Evolutionary conservation across 2,797 vertebrate genomes (phyloP).

Genomic region (Rhynchotus rufescens): DNA sequence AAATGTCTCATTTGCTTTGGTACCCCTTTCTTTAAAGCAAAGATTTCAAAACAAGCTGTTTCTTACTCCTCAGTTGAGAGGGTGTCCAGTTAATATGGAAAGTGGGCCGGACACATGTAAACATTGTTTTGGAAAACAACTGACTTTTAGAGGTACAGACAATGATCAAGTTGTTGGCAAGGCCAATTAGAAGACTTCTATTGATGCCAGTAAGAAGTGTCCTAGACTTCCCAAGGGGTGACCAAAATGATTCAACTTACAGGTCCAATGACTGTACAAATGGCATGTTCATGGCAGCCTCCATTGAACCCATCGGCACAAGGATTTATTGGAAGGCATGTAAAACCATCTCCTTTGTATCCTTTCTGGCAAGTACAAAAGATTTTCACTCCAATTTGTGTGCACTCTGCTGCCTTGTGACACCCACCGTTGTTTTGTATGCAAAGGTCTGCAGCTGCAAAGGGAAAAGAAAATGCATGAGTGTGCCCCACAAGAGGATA

Average conservation of each 20-base stretch:
- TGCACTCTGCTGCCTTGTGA: constrained; percentile 83
- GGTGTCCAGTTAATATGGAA: background rate
- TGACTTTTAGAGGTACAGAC: background rate
- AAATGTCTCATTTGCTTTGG: background rate
- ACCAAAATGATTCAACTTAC: constrained; percentile 78
- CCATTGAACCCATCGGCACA: constrained; percentile 86
- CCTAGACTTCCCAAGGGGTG: background rate
- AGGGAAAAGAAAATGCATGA: background rate
- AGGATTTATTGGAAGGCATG: constrained; percentile 85
- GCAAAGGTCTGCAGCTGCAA: constrained; percentile 87
- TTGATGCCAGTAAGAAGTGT: background rate
- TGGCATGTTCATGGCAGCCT: constrained; percentile 90
- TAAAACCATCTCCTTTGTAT: constrained; percentile 88
- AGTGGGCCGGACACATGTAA: background rate
- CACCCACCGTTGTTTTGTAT: constrained; percentile 90
- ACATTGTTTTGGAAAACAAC: background rate
- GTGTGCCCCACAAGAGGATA: background rate
- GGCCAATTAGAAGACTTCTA: background rate
- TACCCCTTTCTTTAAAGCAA: background rate
- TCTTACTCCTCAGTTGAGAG: background rate
- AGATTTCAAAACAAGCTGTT: background rate
- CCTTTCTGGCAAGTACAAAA: constrained; percentile 87
- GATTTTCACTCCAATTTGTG: constrained; percentile 83
- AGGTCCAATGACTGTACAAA: constrained; percentile 87
- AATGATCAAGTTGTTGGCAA: background rate